Percentiles rank a stretch among this genome's conserved stretches.
Conservation (phyloP, 1,140 invertebrate species). For the Neuroterus valhalla region DNA sequence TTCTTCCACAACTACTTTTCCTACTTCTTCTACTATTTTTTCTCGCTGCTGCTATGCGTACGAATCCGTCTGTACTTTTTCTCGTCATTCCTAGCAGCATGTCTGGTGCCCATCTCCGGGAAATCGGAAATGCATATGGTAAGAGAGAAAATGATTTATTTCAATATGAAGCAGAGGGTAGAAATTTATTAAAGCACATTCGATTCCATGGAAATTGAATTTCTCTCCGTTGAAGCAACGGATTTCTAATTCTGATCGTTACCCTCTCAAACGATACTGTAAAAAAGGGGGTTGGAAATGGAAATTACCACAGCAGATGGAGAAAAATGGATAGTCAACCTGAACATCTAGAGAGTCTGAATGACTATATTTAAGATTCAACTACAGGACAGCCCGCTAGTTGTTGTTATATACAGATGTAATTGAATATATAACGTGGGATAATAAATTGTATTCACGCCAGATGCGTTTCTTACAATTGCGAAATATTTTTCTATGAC, state of each 20-base stretch:
- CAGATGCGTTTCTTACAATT: no score
- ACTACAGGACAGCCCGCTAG: no score
- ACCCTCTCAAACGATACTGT: no score
- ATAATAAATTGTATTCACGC: no score
- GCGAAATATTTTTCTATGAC: no score
- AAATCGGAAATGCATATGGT: neutral
- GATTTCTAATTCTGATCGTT: neutral
- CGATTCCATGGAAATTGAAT: neutral
- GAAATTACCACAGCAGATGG: no score
- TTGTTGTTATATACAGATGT: no score
- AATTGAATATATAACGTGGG: no score
- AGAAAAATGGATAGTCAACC: no score
- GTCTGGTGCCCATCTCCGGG: neutral
- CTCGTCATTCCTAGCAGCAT: neutral
- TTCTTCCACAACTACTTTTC: neutral
- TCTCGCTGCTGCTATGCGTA: conserved; percentile 8
- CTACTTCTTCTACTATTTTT: conserved; percentile 6
- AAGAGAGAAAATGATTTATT: conserved; percentile 6
- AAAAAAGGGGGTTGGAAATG: no score
- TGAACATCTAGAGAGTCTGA: no score
- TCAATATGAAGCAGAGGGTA: neutral
- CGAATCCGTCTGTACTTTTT: conserved; percentile 13
- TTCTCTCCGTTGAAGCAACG: neutral
- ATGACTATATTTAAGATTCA: no score
- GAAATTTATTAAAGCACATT: neutral